Base-by-base conservation (phyloP, 1,140 invertebrate genomes). In the Euschistus heros region DNA sequence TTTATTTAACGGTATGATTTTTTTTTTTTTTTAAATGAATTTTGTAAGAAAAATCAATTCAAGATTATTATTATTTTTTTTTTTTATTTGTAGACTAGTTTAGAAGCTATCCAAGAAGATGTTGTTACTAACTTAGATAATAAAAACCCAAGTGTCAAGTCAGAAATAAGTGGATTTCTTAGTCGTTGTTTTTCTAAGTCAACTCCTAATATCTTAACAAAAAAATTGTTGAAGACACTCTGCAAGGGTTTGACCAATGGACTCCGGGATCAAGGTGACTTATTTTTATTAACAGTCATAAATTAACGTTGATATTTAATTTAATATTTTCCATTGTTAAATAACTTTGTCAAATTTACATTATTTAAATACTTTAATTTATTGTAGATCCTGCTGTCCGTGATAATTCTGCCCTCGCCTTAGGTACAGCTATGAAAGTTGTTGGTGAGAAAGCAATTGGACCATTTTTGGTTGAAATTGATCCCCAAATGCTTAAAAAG, bases 61-160 rank as follows among this genome's bases (percentile, higher is more conserved):
- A 13, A 54, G 24, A n/a, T 59, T 6, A 5, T 27, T 27, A 27
- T 27, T 54, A 10, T 10, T 18, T 54, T 54, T 44, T 44, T 44
- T 44, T 50, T 4, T 63, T 73, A 33, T 66, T 75, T 77, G 61
- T 75, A 92, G 85, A 91, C 89, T 33, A 88, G 79, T 65, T 78
- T 98, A 6, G 96, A 98, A 78, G 78, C 83, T 0, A 89, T 98
- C 70, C 81, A 88, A 69, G 94, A 98, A 74, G 91, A 94, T 71
- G 77, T 87, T 18, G 69, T 91, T 0, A 86, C 86, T 67, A 87
- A 91, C 0, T 80, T 99, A 46, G 87, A 88, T 27, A 96, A 95
- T 75, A 98, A 98, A 77, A 98, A 97, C 79, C 96, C 95, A 0
- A 84, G 83, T 14, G 91, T 98, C 0, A 97, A 96, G 76, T 83